Base-by-base conservation (phyloP, 2,888 invertebrate species). In the Phytoseiulus persimilis region DNA sequence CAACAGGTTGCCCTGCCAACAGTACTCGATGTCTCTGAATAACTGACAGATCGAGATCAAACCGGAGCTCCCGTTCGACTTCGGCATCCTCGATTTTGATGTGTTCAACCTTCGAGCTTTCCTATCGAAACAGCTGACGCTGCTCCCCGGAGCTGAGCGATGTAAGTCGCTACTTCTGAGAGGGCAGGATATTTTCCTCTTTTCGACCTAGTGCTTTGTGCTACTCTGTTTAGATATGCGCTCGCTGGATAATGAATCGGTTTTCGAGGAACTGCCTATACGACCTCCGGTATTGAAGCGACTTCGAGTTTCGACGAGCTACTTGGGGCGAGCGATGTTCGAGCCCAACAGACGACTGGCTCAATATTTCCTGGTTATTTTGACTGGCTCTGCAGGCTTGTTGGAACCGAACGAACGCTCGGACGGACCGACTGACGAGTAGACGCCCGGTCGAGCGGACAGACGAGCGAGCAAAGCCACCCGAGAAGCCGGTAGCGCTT, bases 291-390 rank as follows among this genome's bases (percentile, higher is more conserved):
- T 65, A 65, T 65, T 65, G 65, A 65, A 18, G 65, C 14, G 65
- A 65, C 23, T 28, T 11, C 28, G 18, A 65, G 23, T 65, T 65
- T 65, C 65, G 65, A 65, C 65, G 28, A 65, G 65, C 65, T 18
- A 23, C 65, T 65, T 18, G 65, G 18, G 65, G 65, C 65, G 2
- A 14, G 18, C 65, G 28, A 65, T 65, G 23, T 65, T 65, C 65
- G 28, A 65, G 65, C 65, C 2, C 65, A 14, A 39, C 5, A 39
- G 39, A 39, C 39, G 65, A 18, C 65, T 65, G 65, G 28, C 65
- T 65, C 65, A 65, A 65, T 65, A 65, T 65, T 65, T 65, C 65
- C 65, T 65, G 65, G 65, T 65, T 65, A 65, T 65, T 65, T 65
- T 65, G 65, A 65, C 65, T 65, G 65, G 65, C 65, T 65, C 65